Base-by-base conservation (phyloP, 2,888 invertebrate genomes). In the Carcina quercana region DNA sequence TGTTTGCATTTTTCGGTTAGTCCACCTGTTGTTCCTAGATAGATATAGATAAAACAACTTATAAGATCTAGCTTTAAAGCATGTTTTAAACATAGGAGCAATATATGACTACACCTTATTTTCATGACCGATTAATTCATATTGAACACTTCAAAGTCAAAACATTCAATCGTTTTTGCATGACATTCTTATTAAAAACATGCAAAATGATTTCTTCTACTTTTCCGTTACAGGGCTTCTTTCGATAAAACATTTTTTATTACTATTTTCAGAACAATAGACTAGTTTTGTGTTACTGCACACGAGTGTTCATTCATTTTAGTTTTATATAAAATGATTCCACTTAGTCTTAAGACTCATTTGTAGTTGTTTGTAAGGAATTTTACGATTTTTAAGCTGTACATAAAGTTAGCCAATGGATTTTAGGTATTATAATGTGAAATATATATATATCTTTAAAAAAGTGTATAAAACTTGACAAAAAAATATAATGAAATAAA, bases 301-400 rank as follows among this genome's bases (percentile, higher is more conserved):
- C n/a, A 4, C 10, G n/a, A 3, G 22, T 8, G 7, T 10, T 5
- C 25, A 11, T 11, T 25, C 13, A 25, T 12, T 28, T 11, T 28
- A 28, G 28, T 28, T 28, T 11, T 19, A 13, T 45, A 59, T 48
- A 58, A 66, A 66, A 67, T 72, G 57, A 76, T 80, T 80, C 80
- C 80, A 80, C 71, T 61, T 80, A 82, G 76, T 34, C 59, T 49
- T 79, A 82, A 79, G 80, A 71, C 73, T 73, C 71, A 71, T 60
- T 66, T 68, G 66, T 78, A 73, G 67, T 64, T 70, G 56, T 61
- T 47, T 34, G 17, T 75, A 73, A 74, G 75, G 62, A 74, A 65
- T 58, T 69, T 72, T 63, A 64, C 46, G 55, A 50, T 65, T 22
- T 67, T 42, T 75, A 72, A 74, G 68, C 67, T 80, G 80, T 80